These are phyloP conservation scores for Trichechus manatus DNA, from an alignment of 2,113 vertebrate genomes.

Conservation along the genomic window DNA sequence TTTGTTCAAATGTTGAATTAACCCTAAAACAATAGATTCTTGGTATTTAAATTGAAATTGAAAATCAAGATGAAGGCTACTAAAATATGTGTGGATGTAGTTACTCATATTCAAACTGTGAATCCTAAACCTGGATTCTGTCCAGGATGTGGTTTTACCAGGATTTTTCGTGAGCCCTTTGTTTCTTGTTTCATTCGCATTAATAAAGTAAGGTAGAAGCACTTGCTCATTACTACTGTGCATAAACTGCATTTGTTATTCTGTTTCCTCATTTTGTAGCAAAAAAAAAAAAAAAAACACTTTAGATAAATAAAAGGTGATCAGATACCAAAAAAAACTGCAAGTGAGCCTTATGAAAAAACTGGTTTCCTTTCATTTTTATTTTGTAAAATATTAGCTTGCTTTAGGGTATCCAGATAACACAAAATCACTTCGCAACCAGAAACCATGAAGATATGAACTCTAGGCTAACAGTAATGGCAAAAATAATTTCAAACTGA, in stretches of 20 bases:
- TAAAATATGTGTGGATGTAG: not conserved
- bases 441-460: conserved; percentile 58
- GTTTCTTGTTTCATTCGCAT: conserved; percentile 41
- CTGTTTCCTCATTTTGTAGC: not conserved
- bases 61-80: conserved; percentile 10
- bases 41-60: conserved; percentile 45
- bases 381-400: conserved; percentile 73
- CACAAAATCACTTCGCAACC: conserved; percentile 60
- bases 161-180: conserved; percentile 3
- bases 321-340: not conserved
- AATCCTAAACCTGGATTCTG: conserved; percentile 33
- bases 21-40: conserved; percentile 38
- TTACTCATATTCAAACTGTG: not conserved
- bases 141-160: conserved; percentile 17
- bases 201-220: conserved; percentile 44
- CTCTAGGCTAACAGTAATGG: conserved; percentile 56
- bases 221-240: not conserved
- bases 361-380: conserved; percentile 64
- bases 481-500: conserved; percentile 72
- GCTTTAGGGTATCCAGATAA: conserved; percentile 56
- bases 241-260: not conserved
- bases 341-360: not conserved
- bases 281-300: not conserved
- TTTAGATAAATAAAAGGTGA: conserved; percentile 45
- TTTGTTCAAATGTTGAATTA: conserved; percentile 39